These are phyloP conservation scores for Chloroceryle inda DNA, from an alignment of 2,797 vertebrate genomes.

Conservation along the genomic window DNA sequence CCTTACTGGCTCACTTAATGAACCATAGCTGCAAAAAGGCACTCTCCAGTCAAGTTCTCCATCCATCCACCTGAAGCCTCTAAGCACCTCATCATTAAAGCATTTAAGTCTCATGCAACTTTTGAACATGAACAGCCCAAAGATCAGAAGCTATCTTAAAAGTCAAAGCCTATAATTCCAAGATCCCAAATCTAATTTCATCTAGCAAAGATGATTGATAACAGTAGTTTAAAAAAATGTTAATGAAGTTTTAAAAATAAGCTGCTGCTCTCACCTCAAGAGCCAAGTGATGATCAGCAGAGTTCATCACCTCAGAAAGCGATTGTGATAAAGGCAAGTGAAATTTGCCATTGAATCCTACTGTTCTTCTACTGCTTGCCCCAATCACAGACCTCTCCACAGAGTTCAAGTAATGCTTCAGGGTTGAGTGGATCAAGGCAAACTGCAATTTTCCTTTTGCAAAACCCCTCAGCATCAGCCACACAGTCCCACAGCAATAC, in stretches of 20 bases:
- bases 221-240: neutral
- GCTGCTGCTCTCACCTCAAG: neutral
- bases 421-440: neutral
- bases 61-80: neutral
- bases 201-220: neutral
- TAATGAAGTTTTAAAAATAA: neutral
- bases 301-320: neutral
- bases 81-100: neutral
- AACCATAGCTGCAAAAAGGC: neutral
- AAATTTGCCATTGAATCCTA: neutral
- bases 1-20: neutral
- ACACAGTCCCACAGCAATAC: neutral
- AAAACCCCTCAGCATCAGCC: neutral
- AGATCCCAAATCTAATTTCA: neutral
- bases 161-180: neutral
- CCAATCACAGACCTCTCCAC: neutral
- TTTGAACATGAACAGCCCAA: neutral
- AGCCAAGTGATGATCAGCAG: neutral
- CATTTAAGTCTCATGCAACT: accelerated
- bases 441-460: neutral
- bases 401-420: constrained; percentile 1
- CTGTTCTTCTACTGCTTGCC: neutral
- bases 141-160: neutral
- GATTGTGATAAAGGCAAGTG: neutral
- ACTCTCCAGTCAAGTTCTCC: neutral